A percentile compares a stretch with the other conserved stretches of the same genome.
Conservation (phyloP, 35 echinoderm and acorn worm species). For the Apostichopus parvimensis region DNA sequence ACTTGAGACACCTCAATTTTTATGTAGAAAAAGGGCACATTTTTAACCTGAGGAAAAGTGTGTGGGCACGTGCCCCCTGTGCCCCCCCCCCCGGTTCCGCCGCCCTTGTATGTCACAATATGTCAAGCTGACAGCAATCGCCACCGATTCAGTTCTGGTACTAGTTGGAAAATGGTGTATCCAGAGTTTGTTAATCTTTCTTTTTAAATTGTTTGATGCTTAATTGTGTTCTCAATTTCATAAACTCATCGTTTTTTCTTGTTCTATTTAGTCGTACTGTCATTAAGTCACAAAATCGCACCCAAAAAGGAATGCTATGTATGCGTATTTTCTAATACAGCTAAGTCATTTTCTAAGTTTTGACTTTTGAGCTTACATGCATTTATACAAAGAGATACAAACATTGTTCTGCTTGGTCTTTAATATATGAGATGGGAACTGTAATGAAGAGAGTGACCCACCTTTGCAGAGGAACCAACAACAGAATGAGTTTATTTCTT, state of each 20-base stretch:
- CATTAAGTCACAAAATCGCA: not conserved
- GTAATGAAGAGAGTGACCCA: not conserved
- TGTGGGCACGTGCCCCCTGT: no score
- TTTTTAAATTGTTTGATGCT: no score
- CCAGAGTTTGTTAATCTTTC: no score
- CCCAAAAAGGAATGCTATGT: not conserved
- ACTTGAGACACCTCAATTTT: no score
- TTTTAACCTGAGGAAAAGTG: no score
- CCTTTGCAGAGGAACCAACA: not conserved
- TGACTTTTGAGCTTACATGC: not conserved
- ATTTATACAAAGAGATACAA: not conserved
- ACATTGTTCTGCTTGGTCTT: not conserved
- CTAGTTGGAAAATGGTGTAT: no score
- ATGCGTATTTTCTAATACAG: not conserved
- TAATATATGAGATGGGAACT: not conserved
- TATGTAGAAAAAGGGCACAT: no score
- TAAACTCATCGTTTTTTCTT: not conserved
- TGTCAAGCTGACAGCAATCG: no score
- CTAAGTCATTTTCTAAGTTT: not conserved
- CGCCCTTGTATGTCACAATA: no score
- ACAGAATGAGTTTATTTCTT: not conserved
- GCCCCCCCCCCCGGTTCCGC: no score
- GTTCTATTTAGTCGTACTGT: not conserved
- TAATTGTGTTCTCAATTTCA: not conserved
- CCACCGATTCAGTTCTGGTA: no score